A percentile compares a stretch with the other conserved stretches of the same genome.
phyloP scores from a whole-genome alignment of 1,140 invertebrate species.

The Asbolus verrucosus region DNA sequence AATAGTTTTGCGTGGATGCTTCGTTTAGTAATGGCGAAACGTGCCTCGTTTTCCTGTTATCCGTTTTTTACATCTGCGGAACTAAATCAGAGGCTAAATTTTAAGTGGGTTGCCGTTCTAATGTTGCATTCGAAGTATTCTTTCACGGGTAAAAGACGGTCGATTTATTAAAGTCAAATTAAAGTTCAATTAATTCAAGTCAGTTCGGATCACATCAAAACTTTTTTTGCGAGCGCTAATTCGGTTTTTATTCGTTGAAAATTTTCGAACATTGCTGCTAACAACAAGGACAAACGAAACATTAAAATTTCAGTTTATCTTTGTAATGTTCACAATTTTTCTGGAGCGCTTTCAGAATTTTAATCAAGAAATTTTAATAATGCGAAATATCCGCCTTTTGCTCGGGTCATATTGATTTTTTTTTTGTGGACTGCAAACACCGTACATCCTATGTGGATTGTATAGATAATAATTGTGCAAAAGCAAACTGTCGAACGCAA shows the following conservation, averaged over 20 bases:
- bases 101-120: background rate
- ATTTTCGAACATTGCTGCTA: constrained; percentile 22
- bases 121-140: no score
- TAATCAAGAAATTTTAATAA: constrained; percentile 42
- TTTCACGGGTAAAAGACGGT: no score
- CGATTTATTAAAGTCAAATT: no score
- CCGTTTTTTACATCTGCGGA: constrained; percentile 1
- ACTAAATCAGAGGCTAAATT: background rate
- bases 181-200: no score
- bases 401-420: constrained; percentile 11
- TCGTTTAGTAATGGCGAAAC: constrained; percentile 6
- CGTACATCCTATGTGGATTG: no score
- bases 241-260: constrained; percentile 8
- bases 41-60: constrained; percentile 3
- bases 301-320: constrained; percentile 18
- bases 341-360: constrained; percentile 15
- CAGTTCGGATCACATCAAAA: no score
- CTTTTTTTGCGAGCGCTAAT: background rate
- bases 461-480: no score
- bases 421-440: no score
- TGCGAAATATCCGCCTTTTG: constrained; percentile 9
- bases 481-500: no score
- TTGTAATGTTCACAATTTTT: constrained; percentile 36
- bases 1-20: constrained; percentile 16
- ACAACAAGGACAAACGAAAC: constrained; percentile 34